phyloP scores from a whole-genome alignment of 2,113 vertebrate species.

The Platichthys flesus region DNA sequence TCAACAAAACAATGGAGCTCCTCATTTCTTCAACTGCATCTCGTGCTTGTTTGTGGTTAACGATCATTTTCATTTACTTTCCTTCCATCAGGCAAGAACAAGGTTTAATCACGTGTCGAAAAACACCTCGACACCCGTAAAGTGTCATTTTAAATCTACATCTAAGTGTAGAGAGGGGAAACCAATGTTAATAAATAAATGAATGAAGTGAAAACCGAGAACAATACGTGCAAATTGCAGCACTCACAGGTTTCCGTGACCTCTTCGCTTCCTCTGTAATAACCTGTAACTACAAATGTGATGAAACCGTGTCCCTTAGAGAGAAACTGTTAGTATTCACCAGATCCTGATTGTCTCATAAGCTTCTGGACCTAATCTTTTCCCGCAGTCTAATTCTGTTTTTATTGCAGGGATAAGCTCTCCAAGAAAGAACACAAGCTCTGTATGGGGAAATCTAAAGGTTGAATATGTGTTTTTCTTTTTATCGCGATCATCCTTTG shows the following conservation, averaged over 20 bases:
- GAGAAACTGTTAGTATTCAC: slow-evolving; percentile 44
- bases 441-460: slow-evolving; percentile 45
- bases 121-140: neutral
- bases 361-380: slow-evolving; percentile 55
- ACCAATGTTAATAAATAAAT: neutral
- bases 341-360: slow-evolving; percentile 37
- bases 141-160: neutral
- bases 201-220: neutral
- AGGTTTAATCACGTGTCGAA: slow-evolving; percentile 25
- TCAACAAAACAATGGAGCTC: neutral
- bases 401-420: slow-evolving; percentile 57
- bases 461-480: slow-evolving; percentile 23
- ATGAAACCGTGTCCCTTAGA: slow-evolving; percentile 21
- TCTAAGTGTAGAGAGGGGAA: neutral
- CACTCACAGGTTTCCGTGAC: slow-evolving; percentile 2
- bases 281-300: slow-evolving; percentile 8
- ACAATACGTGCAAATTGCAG: slow-evolving; percentile 34
- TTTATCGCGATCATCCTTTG: slow-evolving; percentile 39
- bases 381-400: slow-evolving; percentile 42
- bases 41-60: neutral
- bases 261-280: neutral
- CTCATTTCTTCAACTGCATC: slow-evolving; percentile 9
- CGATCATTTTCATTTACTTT: slow-evolving; percentile 21
- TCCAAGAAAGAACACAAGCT: slow-evolving; percentile 50
- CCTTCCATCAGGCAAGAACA: neutral